Evolutionary conservation across 1,140 invertebrate species (phyloP).

Genomic region (Hylaeus volcanicus): DNA sequence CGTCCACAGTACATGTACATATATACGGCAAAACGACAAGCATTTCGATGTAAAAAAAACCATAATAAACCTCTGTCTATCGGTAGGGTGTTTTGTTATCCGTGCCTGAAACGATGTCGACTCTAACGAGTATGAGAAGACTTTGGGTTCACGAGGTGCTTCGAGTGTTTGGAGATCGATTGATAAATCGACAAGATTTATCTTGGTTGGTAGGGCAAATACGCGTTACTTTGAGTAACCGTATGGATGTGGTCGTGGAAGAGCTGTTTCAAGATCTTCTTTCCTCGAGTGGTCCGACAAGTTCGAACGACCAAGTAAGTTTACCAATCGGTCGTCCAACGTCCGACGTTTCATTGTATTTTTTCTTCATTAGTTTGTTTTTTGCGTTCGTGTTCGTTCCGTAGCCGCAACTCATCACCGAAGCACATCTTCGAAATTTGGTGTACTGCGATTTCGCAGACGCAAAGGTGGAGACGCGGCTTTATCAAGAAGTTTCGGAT

Average conservation of each 20-base stretch:
- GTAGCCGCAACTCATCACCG: slow-evolving; percentile 82
- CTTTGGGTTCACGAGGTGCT: slow-evolving; percentile 97
- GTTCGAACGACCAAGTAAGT: neutral
- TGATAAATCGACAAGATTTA: slow-evolving; percentile 91
- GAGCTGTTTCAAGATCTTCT: slow-evolving; percentile 76
- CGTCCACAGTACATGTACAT: no score
- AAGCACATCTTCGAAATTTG: slow-evolving; percentile 91
- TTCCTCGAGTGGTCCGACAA: neutral
- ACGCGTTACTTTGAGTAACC: slow-evolving; percentile 82
- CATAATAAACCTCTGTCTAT: neutral
- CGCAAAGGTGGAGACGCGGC: slow-evolving; percentile 93
- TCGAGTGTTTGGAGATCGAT: slow-evolving; percentile 95
- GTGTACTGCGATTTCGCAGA: slow-evolving; percentile 98
- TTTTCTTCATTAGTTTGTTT: neutral
- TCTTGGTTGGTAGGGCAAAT: slow-evolving; percentile 89
- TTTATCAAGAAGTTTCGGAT: slow-evolving; percentile 94
- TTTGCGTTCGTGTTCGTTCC: neutral
- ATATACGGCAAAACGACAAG: no score
- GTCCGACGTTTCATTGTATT: neutral
- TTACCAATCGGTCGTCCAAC: neutral
- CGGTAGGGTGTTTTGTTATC: slow-evolving; percentile 93
- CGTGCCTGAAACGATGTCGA: slow-evolving; percentile 94
- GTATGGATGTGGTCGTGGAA: slow-evolving; percentile 80
- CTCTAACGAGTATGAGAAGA: slow-evolving; percentile 92
- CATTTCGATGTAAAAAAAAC: no score